Evolutionary conservation across 2,797 vertebrate genomes (phyloP), one percentile per base, ranked within the genome.

Genomic region (Myioborus melanocephalus): DNA sequence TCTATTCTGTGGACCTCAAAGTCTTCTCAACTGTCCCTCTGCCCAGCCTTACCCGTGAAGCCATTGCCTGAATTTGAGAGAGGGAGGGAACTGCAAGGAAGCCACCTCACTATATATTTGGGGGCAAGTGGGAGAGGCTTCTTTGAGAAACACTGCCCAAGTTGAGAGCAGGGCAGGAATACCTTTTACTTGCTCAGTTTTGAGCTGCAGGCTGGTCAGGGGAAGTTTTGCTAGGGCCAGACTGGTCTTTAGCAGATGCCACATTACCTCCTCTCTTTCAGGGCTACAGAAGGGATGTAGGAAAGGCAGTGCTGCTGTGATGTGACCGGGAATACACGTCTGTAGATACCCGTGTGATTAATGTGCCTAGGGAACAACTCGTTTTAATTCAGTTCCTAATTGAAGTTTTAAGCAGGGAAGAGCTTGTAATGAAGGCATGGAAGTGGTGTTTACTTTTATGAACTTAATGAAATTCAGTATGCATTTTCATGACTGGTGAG

Each of bases 21-120:
- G 28, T 7, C 14, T 49, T 41, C n/a, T 68, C 32, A n/a, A 5
- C 14, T 16, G 3, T 39, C 27, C 20, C 1, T 75, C 65, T 56
- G 32, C 50, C 28, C n/a, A 43, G 50, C 53, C 37, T 89, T 66
- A 59, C 27, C 47, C 35, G 53, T 84, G 66, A 90, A 89, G 59
- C 32, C 4, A 5, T 44, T 53, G 77, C 47, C 43, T 6, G 2
- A 39, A 61, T 75, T 26, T 32, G 37, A 55, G 57, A 73, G 63
- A 66, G 37, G 30, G 35, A 46, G 26, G 39, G 52, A 80, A 13
- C 60, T 64, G 41, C 56, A 34, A 70, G 17, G 52, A 82, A 56
- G 19, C 28, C 2, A 1, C 60, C 60, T 84, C 11, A 2, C 5
- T n/a, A 0, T 39, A 0, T 64, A 7, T 68, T 70, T 60, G 41